Conservation (phyloP, 2,888 invertebrate species). For the Pasiphila rectangulata region DNA sequence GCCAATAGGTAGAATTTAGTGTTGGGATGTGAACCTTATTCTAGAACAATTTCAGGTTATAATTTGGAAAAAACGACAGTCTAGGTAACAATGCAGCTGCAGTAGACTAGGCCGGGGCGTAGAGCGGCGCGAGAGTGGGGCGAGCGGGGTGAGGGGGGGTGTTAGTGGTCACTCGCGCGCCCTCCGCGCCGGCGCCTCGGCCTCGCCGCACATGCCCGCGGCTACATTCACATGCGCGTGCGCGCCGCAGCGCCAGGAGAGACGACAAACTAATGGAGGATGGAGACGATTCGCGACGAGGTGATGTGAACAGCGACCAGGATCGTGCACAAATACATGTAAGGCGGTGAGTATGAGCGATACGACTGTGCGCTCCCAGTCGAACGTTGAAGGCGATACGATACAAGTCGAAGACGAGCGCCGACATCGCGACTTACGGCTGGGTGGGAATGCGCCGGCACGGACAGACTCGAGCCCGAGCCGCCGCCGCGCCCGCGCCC, state of each 20-base stretch:
- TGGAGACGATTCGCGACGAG: constrained; percentile 49
- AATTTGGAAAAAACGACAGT: constrained; percentile 20
- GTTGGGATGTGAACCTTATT: constrained; percentile 1
- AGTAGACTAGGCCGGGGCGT: constrained; percentile 23
- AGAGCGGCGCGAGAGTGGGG: constrained; percentile 21
- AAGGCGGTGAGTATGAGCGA: constrained; percentile 55
- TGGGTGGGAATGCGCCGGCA: constrained; percentile 87
- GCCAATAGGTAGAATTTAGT: constrained; percentile 26
- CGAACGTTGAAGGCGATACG: constrained; percentile 61
- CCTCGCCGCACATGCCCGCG: constrained; percentile 21
- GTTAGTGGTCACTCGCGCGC: constrained; percentile 35
- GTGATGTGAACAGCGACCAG: constrained; percentile 52
- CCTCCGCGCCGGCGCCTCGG: constrained; percentile 30
- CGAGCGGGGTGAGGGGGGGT: neutral
- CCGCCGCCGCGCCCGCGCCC: constrained; percentile 83
- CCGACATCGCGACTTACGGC: constrained; percentile 81
- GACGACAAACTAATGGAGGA: constrained; percentile 50
- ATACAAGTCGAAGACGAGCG: constrained; percentile 57
- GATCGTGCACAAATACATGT: constrained; percentile 66
- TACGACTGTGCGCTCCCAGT: constrained; percentile 66
- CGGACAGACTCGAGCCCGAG: constrained; percentile 91
- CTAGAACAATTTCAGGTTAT: constrained; percentile 17
- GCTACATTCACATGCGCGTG: constrained; percentile 55
- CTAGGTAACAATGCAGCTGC: constrained; percentile 29
- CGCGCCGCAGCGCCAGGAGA: constrained; percentile 42